phyloP scores from a whole-genome alignment of 2,888 invertebrate genomes.

The Cerastis rubricosa region DNA sequence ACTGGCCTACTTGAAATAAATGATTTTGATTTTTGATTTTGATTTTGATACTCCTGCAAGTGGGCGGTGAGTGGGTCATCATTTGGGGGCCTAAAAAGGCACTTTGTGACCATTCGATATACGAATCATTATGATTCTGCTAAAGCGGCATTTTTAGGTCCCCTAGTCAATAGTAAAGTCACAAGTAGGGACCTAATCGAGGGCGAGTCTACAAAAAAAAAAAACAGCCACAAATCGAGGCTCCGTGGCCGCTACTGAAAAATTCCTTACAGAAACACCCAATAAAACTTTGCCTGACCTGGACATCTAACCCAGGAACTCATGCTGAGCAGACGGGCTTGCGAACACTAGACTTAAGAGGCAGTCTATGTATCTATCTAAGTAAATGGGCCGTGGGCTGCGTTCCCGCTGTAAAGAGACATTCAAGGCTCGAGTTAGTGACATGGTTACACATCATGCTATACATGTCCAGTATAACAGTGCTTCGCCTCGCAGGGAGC shows the following conservation, averaged over 20 bases:
- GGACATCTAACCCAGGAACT: neutral
- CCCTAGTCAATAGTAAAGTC: too few species aligned
- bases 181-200: neutral
- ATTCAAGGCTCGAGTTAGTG: neutral
- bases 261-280: neutral
- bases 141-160: too few species aligned
- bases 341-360: neutral
- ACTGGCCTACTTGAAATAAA: too few species aligned
- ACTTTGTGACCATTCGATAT: too few species aligned
- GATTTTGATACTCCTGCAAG: too few species aligned
- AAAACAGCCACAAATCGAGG: neutral
- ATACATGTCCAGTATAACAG: too few species aligned
- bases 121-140: too few species aligned
- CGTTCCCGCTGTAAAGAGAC: neutral
- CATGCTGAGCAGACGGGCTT: neutral
- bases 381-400: neutral
- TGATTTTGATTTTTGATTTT: too few species aligned
- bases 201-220: neutral
- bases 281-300: neutral
- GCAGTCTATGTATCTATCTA: neutral
- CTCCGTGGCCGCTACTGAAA: neutral
- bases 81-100: too few species aligned
- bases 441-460: too few species aligned
- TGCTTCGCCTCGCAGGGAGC: too few species aligned
- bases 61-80: too few species aligned